These are phyloP conservation scores for Cyphomyrmex costatus DNA, from an alignment of 1,140 invertebrate genomes.

Conservation along the genomic window DNA sequence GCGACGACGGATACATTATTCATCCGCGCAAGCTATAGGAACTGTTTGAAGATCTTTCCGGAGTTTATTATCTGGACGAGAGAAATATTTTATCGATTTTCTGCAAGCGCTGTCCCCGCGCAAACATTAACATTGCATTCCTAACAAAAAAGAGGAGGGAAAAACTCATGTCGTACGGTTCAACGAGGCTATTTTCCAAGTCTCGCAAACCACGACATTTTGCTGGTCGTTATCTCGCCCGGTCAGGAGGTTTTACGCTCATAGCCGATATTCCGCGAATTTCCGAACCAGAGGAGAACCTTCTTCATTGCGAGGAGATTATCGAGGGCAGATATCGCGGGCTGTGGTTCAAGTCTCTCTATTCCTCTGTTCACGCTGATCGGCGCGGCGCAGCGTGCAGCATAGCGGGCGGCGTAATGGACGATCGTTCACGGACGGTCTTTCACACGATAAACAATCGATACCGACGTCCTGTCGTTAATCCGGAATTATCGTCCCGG, in stretches of 20 bases:
- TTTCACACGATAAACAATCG: slow-evolving; percentile 78
- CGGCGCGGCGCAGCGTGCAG: slow-evolving; percentile 49
- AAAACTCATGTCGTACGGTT: neutral
- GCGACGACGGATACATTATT: slow-evolving; percentile 52
- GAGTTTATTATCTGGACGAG: neutral
- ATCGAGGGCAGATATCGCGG: slow-evolving; percentile 68
- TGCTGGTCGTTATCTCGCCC: slow-evolving; percentile 33
- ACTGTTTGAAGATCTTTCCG: neutral
- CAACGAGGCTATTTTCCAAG: slow-evolving; percentile 10
- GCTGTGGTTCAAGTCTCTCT: slow-evolving; percentile 58
- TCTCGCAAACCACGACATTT: neutral
- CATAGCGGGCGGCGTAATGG: slow-evolving; percentile 69
- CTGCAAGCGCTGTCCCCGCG: neutral
- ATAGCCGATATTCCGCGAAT: slow-evolving; percentile 62
- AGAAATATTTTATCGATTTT: slow-evolving; percentile 6
- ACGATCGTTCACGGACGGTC: slow-evolving; percentile 69
- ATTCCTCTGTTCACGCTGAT: slow-evolving; percentile 43
- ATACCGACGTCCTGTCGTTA: slow-evolving; percentile 74
- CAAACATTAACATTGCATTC: neutral
- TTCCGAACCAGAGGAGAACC: slow-evolving; percentile 55
- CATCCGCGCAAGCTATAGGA: neutral
- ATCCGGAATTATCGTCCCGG: slow-evolving; percentile 73
- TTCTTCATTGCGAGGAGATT: slow-evolving; percentile 68
- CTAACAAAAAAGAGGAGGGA: neutral
- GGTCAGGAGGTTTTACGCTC: slow-evolving; percentile 20